Conservation (phyloP, 2,888 invertebrate genomes). For the Tipula helvola region DNA sequence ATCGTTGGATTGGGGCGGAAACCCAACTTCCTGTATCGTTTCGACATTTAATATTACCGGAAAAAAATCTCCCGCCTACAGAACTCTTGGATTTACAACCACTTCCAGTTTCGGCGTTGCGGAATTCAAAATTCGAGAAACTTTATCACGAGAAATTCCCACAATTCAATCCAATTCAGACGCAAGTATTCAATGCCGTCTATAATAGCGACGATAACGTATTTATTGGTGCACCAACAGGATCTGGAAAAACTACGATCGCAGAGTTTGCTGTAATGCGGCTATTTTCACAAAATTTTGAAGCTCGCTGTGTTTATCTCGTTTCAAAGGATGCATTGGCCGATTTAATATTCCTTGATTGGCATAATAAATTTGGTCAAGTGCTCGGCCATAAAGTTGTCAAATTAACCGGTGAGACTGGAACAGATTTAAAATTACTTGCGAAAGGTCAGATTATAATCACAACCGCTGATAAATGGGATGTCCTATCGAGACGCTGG, state of each 20-base stretch:
- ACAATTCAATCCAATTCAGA: slow-evolving; percentile 98
- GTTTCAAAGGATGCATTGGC: slow-evolving; percentile 88
- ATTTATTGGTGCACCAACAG: slow-evolving; percentile 87
- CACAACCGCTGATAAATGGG: slow-evolving; percentile 97
- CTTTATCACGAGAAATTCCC: slow-evolving; percentile 77
- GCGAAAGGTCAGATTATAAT: slow-evolving; percentile 93
- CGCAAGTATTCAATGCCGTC: slow-evolving; percentile 96
- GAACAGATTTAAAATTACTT: slow-evolving; percentile 86
- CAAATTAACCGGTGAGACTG: slow-evolving; percentile 90
- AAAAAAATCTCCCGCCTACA: slow-evolving; percentile 96
- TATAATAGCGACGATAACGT: slow-evolving; percentile 98
- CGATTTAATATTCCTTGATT: slow-evolving; percentile 78
- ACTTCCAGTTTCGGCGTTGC: slow-evolving; percentile 80
- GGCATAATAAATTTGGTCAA: slow-evolving; percentile 79
- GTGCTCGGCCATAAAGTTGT: slow-evolving; percentile 69
- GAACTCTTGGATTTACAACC: slow-evolving; percentile 95
- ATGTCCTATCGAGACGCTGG: slow-evolving; percentile 95
- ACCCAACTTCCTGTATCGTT: slow-evolving; percentile 95
- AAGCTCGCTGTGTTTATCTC: slow-evolving; percentile 84
- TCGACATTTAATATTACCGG: slow-evolving; percentile 90
- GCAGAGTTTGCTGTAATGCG: slow-evolving; percentile 93
- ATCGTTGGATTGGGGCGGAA: slow-evolving; percentile 89
- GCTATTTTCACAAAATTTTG: slow-evolving; percentile 58
- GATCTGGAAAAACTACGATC: slow-evolving; percentile 86
- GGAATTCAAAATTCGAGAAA: slow-evolving; percentile 74